Evolutionary conservation across 2,113 vertebrate species (phyloP).

Genomic region (Nestor notabilis): DNA sequence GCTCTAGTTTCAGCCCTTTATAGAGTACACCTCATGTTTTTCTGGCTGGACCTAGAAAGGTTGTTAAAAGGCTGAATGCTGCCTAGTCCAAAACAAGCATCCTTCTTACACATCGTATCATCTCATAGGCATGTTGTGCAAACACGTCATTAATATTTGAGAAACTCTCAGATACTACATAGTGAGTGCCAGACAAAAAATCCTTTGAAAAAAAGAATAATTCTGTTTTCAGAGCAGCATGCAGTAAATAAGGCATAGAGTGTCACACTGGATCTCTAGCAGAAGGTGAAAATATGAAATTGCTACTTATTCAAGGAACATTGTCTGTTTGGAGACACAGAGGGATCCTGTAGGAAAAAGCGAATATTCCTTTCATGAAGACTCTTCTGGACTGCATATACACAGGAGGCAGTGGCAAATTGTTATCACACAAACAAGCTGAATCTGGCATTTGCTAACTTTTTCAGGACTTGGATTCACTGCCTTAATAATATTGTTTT

Average conservation of each 20-base stretch:
- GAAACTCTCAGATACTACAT: neutral
- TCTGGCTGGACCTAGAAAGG: neutral
- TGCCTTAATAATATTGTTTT: neutral
- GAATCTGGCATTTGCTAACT: neutral
- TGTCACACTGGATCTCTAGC: neutral
- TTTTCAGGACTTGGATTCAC: neutral
- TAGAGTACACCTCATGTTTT: neutral
- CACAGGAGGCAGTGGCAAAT: neutral
- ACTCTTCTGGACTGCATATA: no score
- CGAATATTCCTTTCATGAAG: neutral
- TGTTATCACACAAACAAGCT: neutral
- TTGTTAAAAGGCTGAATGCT: neutral
- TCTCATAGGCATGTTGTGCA: neutral
- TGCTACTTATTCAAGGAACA: neutral
- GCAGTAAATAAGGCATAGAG: neutral
- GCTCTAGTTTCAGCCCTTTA: neutral
- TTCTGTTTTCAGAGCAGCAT: neutral
- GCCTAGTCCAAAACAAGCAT: neutral
- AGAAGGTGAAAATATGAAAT: neutral
- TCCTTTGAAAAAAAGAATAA: neutral
- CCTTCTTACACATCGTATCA: neutral
- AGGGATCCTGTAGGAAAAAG: neutral
- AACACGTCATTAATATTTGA: neutral
- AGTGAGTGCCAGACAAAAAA: neutral
- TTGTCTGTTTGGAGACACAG: accelerated